Evolutionary conservation across 2,888 invertebrate species (phyloP), one percentile per base, ranked within the genome.

Genomic region (Platypus cylindrus): DNA sequence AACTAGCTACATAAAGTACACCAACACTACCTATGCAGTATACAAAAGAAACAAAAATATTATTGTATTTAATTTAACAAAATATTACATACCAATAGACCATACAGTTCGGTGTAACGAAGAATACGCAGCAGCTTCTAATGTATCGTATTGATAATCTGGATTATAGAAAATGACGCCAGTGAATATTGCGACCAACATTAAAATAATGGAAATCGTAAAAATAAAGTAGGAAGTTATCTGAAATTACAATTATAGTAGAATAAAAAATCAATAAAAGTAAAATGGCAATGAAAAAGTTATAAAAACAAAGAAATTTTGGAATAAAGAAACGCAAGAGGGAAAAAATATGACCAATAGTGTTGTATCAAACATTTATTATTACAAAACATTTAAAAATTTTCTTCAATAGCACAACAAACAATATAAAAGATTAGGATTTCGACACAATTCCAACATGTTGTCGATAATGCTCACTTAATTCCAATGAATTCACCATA

Each of bases 111-210:
- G 56, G 47, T 72, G 70, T 2, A 73, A 48, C 0, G 68, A 65
- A 1, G 72, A 72, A 48, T 73, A 75, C 5, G 69, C 36, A 0
- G 68, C 68, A 18, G 68, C 66, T 43, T 69, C 70, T 9, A 68
- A 32, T 1, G 63, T 63, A 36, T 64, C 59, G 53, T 71, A 70
- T 32, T 54, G 52, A 8, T 67, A 61, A 22, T 56, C 51, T 0
- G 62, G 60, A 56, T 68, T 62, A 28, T 71, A 61, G 51, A 70
- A 70, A 1, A 67, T 54, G 2, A 64, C 60, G 1, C 71, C 72
- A 28, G 56, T 56, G 2, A 63, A 53, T 55, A 72, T 60, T 1
- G 67, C 61, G 0, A 53, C 54, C 5, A 65, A 35, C 64, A 73
- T 65, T 3, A 70, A 38, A 0, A 57, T 11, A 1, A 70, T 33